phyloP scores from a whole-genome alignment of 2,113 vertebrate species.

The Pundamilia nyererei region DNA sequence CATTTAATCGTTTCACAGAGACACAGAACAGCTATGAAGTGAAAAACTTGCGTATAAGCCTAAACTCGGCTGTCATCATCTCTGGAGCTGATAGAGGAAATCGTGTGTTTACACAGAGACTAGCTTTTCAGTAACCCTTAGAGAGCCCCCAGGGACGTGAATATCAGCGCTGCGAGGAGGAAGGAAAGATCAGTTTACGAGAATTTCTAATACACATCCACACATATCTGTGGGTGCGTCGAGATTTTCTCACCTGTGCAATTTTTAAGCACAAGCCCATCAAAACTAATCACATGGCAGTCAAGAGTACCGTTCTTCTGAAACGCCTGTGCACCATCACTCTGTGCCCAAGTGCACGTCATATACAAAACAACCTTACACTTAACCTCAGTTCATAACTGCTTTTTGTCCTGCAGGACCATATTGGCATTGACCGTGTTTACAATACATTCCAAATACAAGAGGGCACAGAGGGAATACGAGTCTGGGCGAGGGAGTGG shows the following conservation, averaged over 20 bases:
- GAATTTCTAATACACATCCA: conserved; percentile 30
- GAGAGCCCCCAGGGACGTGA: conserved; percentile 36
- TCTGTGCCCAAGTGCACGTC: conserved; percentile 7
- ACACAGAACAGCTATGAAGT: neutral
- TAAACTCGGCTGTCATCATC: conserved; percentile 47
- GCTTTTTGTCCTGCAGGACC: conserved; percentile 47
- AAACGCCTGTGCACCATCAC: conserved; percentile 35
- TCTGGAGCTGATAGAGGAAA: conserved; percentile 58
- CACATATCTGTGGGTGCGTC: conserved; percentile 1
- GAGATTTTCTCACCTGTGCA: conserved; percentile 8
- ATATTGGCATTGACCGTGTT: conserved; percentile 65
- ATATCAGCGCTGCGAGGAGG: conserved; percentile 31
- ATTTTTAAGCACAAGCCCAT: conserved; percentile 24
- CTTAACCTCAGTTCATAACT: conserved; percentile 51
- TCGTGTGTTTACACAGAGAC: conserved; percentile 54
- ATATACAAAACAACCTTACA: conserved; percentile 32
- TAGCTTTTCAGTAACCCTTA: conserved; percentile 49
- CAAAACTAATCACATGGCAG: conserved; percentile 18
- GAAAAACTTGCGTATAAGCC: neutral
- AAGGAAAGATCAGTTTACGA: conserved; percentile 55
- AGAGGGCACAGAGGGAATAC: conserved; percentile 61
- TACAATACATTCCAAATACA: conserved; percentile 59
- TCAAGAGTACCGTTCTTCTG: neutral
- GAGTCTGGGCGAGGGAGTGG: conserved; percentile 28
- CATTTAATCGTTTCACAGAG: neutral